A percentile compares a stretch with the other conserved stretches of the same genome.
Evolutionary conservation across 2,113 vertebrate genomes (phyloP).

Genomic region (Patagioenas fasciata): DNA sequence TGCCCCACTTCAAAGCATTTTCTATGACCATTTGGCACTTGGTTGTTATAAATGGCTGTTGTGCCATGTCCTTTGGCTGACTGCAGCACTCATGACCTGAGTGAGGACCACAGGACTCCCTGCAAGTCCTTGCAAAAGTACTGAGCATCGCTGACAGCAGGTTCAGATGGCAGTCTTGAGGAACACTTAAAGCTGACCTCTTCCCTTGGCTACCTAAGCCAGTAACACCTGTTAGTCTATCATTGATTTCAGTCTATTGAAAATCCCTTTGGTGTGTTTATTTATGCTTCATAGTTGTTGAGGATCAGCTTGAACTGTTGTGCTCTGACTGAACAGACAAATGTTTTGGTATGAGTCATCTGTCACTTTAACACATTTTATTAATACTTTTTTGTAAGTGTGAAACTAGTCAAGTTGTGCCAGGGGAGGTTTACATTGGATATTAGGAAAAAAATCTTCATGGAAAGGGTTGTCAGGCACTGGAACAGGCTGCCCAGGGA

Average conservation of each 20-base stretch:
- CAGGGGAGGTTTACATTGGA: no score
- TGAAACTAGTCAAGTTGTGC: not conserved
- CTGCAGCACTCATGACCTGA: rapidly evolving
- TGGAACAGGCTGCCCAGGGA: no score
- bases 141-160: not conserved
- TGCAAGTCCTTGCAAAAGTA: not conserved
- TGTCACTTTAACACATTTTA: not conserved
- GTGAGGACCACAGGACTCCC: not conserved
- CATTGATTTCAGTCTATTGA: not conserved
- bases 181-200: not conserved
- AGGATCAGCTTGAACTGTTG: not conserved
- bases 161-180: not conserved
- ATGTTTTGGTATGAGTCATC: not conserved
- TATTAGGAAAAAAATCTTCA: no score
- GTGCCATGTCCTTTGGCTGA: not conserved
- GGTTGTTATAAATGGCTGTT: not conserved
- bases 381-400: not conserved
- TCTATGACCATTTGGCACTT: not conserved
- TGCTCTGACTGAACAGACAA: not conserved
- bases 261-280: not conserved
- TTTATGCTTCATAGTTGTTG: not conserved
- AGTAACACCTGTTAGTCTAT: not conserved
- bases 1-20: not conserved
- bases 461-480: no score
- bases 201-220: not conserved